phyloP scores from a whole-genome alignment of 2,113 vertebrate species.

The Salminus brasiliensis region DNA sequence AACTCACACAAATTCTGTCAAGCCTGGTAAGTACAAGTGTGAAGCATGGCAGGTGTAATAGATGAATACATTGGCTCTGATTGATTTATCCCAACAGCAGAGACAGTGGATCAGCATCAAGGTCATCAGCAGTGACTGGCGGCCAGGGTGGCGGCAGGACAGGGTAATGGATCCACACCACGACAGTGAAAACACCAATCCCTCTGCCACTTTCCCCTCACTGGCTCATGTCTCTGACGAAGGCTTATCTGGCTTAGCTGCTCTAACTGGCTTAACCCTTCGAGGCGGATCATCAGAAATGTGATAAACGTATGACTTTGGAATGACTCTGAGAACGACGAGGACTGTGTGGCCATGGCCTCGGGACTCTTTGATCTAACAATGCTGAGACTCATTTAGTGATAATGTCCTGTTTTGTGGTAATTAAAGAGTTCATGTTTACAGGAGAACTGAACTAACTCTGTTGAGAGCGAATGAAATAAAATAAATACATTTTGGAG shows the following conservation, averaged over 20 bases:
- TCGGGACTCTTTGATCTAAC: neutral
- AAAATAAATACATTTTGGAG: too few species aligned
- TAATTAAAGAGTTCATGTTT: too few species aligned
- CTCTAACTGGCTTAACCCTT: neutral
- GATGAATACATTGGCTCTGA: conserved; percentile 45
- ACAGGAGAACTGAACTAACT: too few species aligned
- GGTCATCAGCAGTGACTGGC: conserved; percentile 40
- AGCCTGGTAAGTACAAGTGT: conserved; percentile 30
- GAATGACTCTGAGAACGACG: neutral
- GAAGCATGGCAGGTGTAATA: conserved; percentile 44
- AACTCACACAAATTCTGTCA: conserved; percentile 43
- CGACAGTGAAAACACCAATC: conserved; percentile 28
- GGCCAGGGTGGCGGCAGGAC: conserved; percentile 39
- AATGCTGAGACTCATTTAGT: neutral
- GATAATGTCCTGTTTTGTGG: too few species aligned
- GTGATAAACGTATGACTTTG: neutral
- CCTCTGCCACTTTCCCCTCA: conserved; percentile 1
- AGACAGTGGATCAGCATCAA: conserved; percentile 49
- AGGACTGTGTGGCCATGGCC: neutral
- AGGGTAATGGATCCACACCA: conserved; percentile 40
- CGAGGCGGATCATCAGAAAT: neutral
- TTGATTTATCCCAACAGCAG: conserved; percentile 50
- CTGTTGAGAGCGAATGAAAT: too few species aligned
- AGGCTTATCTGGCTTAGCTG: neutral
- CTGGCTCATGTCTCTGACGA: neutral